Evolutionary conservation across 2,888 invertebrate genomes (phyloP), one percentile per base, ranked within the genome.

Genomic region (Macroteleia sp.): DNA sequence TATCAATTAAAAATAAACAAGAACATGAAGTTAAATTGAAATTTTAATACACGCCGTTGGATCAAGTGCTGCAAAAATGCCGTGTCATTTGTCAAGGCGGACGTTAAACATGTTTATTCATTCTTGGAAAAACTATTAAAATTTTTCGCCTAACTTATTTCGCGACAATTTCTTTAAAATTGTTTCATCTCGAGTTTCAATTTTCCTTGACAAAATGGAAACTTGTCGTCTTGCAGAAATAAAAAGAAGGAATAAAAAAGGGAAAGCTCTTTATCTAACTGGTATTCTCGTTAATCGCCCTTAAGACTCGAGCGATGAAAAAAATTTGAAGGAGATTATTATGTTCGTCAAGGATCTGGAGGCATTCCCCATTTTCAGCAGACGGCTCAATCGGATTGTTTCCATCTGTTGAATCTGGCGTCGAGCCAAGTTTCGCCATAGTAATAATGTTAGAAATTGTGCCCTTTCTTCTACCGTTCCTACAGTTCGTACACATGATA

Each of bases 351-450:
- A 64, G 64, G 42, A 70, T 74, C 62, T 61, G 22, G 25, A 42
- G 59, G 50, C 52, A 44, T 48, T 56, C 16, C 64, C 67, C 52
- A 56, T 77, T 76, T 62, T 62, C 66, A 71, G 42, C 56, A 44
- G 71, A 70, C 75, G 41, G 67, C 76, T 77, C 79, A 80, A 81
- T 81, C 70, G 80, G 80, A 86, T 86, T 86, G 85, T 87, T 85
- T 84, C 77, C 85, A 87, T 86, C 87, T 88, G 87, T 88, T 88
- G 87, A 88, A 84, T 87, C 83, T 87, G 87, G 86, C 86, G 39
- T 17, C 17, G 52, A 32, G 85, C 86, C 85, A 85, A 85, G 71
- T 76, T 80, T 83, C 70, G 61, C 77, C 77, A 59, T 74, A 77
- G 82, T 85, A 84, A 86, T 83, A 85, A 84, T 80, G 82, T 83